Evolutionary conservation across 2,888 invertebrate species (phyloP), one percentile per base, ranked within the genome.

Genomic region (Dromius quadrimaculatus): DNA sequence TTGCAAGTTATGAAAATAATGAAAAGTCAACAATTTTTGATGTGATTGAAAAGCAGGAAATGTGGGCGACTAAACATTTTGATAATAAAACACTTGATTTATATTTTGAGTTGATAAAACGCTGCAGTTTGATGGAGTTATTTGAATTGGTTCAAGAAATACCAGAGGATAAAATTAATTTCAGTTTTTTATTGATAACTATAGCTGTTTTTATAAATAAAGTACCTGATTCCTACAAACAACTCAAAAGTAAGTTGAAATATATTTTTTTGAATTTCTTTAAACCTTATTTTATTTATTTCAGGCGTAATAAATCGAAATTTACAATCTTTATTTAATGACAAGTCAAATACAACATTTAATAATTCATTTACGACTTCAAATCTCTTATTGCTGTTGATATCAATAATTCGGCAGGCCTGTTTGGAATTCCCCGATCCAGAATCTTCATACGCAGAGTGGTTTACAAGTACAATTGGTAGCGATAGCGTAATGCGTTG

Each of bases 161-260:
- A 11, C 28, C 23, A 1, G 50, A 54, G 9, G 8, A 15, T 13
- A 54, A 54, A 15, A 17, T 54, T 8, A 54, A 54, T 8, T 54
- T 23, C 5, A 5, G 28, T 28, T 15, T 54, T 32, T 2, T 6
- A 5, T 23, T 54, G 8, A 9, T 15, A 13, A 17, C 19, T 11
- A 23, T 54, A 5, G 28, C 50, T 8, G 50, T 54, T 5, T 28
- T 28, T 54, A 15, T 54, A 3, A 8, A 0, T 11, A 54, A 28
- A 54, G 15, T 54, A 8, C 28, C 15, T n/a, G 28, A 54, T 28
- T 54, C 50, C 2, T 28, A 23, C 13, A 54, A 54, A 28, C 50
- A 54, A 28, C 50, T 54, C 13, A 54, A 54, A 54, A 32, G 50
- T 54, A 54, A 50, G 28, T 28, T 28, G 28, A 28, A 5, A 28